Conservation (phyloP, 2,797 vertebrate genomes). For the Sylvia borin region DNA sequence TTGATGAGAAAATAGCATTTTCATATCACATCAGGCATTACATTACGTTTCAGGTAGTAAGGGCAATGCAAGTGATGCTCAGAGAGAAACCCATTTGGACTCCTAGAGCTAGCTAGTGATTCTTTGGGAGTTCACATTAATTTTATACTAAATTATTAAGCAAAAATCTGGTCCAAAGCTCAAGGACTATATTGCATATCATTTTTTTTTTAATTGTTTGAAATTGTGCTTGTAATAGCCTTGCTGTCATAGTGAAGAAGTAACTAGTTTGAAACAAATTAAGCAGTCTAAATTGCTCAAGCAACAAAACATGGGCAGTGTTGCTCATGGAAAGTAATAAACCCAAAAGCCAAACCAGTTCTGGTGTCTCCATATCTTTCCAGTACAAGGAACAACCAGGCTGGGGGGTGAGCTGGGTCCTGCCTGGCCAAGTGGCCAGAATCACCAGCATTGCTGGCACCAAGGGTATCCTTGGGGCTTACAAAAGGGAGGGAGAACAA, state of each 20-base stretch:
- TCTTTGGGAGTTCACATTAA: background rate
- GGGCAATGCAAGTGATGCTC: background rate
- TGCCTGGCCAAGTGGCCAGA: background rate
- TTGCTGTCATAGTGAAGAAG: background rate
- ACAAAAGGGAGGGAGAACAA: background rate
- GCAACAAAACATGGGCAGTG: background rate
- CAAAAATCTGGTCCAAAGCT: slow-evolving; percentile 25
- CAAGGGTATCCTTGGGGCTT: background rate
- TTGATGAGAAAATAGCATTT: background rate
- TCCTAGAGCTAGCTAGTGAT: background rate
- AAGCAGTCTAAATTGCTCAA: background rate
- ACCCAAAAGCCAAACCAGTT: background rate
- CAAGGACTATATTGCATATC: background rate
- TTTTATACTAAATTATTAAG: slow-evolving; percentile 54
- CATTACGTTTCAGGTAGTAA: background rate
- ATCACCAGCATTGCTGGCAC: background rate
- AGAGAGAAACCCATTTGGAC: background rate
- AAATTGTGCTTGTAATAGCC: background rate
- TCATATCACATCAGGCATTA: background rate
- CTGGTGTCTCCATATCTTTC: background rate
- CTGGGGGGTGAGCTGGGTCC: background rate
- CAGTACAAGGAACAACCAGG: rapidly evolving
- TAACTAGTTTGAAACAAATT: background rate
- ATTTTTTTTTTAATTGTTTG: background rate
- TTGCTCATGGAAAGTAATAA: background rate